Base-by-base conservation (phyloP, 2,113 vertebrate species). In the Menidia beryllina region DNA sequence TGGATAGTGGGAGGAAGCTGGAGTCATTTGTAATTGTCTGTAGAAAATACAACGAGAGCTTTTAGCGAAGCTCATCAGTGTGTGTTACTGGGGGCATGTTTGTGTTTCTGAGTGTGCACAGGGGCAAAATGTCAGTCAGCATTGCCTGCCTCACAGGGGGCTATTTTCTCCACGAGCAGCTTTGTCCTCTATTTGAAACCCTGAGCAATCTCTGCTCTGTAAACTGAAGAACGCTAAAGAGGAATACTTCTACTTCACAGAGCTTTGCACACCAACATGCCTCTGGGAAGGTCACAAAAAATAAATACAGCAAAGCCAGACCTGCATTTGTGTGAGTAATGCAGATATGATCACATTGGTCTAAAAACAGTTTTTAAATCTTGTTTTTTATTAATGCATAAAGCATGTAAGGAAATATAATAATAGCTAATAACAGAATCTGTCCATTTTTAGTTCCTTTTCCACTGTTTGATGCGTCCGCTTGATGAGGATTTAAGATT, bases 151-250 rank as follows among this genome's bases (percentile, higher is more conserved):
- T 83, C 77, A 81, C 63, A 79, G 75, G 75, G 82, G 82, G 74
- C 69, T 84, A 83, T 89, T 89, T 87, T 88, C 83, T 79, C 78
- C 89, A 76, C 84, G 85, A 89, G 77, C 77, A 72, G 67, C 69
- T 85, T 75, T 20, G 73, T 88, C 74, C 82, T 79, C 71, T 3
- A 39, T 61, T 58, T 54, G 82, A 73, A 75, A 65, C 77, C 60
- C 43, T 17, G 47, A 70, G 34, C 77, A 83, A 82, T 87, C 72
- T 81, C 48, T 62, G 80, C 71, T 69, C 58, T 78, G 69, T 83
- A 79, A 85, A 75, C 45, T 77, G 48, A 70, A 81, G 72, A 84
- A 77, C 59, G 81, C 73, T 73, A 81, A 83, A 81, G 73, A 85
- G 58, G 82, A 83, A 73, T 56, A 70, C 49, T 85, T 84, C 60